Conservation (phyloP, 2,797 vertebrate genomes). For the Rhadinocentrus ornatus region DNA sequence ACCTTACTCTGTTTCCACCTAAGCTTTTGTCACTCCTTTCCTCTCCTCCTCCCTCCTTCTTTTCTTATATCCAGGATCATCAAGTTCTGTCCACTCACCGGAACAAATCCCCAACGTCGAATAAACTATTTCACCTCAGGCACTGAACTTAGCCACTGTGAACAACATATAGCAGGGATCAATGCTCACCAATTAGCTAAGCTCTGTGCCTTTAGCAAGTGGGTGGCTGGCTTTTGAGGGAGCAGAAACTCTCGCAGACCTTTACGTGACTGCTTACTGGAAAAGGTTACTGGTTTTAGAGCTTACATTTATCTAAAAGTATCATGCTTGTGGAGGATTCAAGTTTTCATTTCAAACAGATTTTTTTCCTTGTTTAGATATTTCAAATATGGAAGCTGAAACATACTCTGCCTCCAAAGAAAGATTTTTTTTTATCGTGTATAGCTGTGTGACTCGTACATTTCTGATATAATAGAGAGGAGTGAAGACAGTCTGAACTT, state of each 20-base stretch:
- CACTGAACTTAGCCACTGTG: slow-evolving; percentile 93
- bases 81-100: slow-evolving; percentile 70
- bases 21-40: slow-evolving; percentile 41
- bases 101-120: slow-evolving; percentile 71
- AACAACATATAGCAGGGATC: slow-evolving; percentile 87
- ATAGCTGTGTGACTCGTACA: slow-evolving; percentile 35
- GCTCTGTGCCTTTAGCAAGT: slow-evolving; percentile 87
- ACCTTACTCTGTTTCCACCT: slow-evolving; percentile 20
- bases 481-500: slow-evolving; percentile 33
- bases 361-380: slow-evolving; percentile 25
- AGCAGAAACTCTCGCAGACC: slow-evolving; percentile 62
- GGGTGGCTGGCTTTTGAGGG: slow-evolving; percentile 62
- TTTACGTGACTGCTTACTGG: slow-evolving; percentile 58
- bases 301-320: slow-evolving; percentile 8
- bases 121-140: slow-evolving; percentile 85
- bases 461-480: slow-evolving; percentile 36
- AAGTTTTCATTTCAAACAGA: slow-evolving; percentile 23
- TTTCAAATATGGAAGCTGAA: slow-evolving; percentile 43
- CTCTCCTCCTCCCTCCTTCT: slow-evolving; percentile 39
- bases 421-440: slow-evolving; percentile 30
- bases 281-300: slow-evolving; percentile 38
- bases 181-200: slow-evolving; percentile 91
- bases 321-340: slow-evolving; percentile 25
- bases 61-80: slow-evolving; percentile 70
- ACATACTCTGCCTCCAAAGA: slow-evolving; percentile 40